A percentile compares a stretch with the other conserved stretches of the same genome.
Evolutionary conservation across 2,113 vertebrate genomes (phyloP).

Genomic region (Condylura cristata): DNA sequence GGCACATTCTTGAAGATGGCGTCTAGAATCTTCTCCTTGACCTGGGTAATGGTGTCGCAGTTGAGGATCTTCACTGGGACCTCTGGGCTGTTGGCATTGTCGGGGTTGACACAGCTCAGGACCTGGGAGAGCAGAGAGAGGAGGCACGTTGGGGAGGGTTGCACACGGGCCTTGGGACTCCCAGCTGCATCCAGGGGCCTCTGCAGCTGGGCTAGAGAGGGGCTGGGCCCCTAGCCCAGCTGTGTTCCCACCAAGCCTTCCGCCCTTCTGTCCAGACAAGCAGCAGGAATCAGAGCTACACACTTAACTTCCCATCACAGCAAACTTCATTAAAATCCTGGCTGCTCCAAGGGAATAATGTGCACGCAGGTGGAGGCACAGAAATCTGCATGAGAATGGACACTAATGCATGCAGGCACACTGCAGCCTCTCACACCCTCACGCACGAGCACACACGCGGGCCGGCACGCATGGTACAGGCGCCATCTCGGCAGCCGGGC

Average conservation of each 20-base stretch:
- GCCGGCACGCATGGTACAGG: fast-evolving
- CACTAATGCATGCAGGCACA: not conserved
- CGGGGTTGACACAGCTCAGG: conserved; percentile 96
- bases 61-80: conserved; percentile 97
- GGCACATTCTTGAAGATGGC: conserved; percentile 99
- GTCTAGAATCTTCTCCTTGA: conserved; percentile 98
- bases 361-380: not conserved
- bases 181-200: not conserved
- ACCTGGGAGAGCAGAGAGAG: conserved; percentile 85
- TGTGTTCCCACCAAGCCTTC: not conserved
- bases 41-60: conserved; percentile 98
- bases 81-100: conserved; percentile 95
- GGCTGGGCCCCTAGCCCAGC: not conserved
- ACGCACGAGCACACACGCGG: not conserved
- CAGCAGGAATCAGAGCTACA: not conserved
- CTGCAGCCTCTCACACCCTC: not conserved
- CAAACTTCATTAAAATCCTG: not conserved
- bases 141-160: not conserved
- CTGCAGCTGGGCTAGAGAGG: not conserved
- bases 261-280: not conserved
- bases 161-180: fast-evolving
- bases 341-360: not conserved
- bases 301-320: not conserved
- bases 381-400: not conserved
- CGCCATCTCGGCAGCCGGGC: not conserved